These are phyloP conservation scores for Perithous albicinctus DNA, from an alignment of 2,888 invertebrate genomes.

Conservation along the genomic window DNA sequence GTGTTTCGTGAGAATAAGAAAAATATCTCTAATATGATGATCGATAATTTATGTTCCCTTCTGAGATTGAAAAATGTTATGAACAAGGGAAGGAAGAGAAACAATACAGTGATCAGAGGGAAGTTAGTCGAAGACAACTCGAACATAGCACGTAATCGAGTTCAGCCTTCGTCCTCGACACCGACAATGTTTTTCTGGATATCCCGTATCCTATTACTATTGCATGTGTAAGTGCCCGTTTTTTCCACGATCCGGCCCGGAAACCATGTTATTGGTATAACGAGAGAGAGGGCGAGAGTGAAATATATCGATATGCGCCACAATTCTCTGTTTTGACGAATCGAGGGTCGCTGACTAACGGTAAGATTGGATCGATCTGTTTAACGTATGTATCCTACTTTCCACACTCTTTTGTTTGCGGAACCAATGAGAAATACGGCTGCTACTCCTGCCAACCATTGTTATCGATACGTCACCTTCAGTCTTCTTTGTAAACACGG, in stretches of 20 bases:
- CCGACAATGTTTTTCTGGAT: constrained; percentile 5
- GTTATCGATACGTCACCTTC: neutral
- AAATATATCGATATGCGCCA: constrained; percentile 13
- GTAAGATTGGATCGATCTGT: constrained; percentile 42
- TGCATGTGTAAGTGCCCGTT: neutral
- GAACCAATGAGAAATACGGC: neutral
- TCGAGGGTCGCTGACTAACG: constrained; percentile 36
- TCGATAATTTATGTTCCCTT: neutral
- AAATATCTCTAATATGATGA: neutral
- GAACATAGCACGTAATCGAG: neutral
- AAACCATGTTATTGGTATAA: constrained; percentile 35
- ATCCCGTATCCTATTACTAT: neutral
- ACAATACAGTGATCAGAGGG: neutral
- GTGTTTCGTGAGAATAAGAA: neutral
- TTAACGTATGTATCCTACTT: constrained; percentile 4
- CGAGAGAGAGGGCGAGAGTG: constrained; percentile 16
- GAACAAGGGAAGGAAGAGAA: neutral
- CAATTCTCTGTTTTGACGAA: constrained; percentile 34
- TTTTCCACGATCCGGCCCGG: neutral
- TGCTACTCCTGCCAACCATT: constrained; percentile 17
- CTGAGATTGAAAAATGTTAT: constrained; percentile 19
- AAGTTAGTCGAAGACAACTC: neutral
- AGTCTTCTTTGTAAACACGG: constrained; percentile 11
- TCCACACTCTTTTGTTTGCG: neutral
- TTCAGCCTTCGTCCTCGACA: neutral